phyloP scores from a whole-genome alignment of 2,113 vertebrate genomes.

The Suncus etruscus region DNA sequence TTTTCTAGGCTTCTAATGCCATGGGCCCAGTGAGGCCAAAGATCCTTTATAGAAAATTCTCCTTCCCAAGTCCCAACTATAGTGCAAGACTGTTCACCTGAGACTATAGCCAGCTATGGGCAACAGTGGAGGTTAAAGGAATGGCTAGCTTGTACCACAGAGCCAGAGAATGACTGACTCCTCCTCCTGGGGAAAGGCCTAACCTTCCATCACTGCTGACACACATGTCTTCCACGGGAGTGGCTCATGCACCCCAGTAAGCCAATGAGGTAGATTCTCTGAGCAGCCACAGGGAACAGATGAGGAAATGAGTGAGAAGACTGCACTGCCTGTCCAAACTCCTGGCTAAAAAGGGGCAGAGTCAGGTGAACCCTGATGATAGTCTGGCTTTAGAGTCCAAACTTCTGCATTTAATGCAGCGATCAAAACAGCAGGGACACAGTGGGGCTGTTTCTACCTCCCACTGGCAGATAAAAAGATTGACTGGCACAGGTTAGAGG shows the following conservation, averaged over 20 bases:
- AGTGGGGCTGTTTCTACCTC: not conserved
- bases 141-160: not conserved
- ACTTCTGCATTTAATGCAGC: slow-evolving; percentile 16
- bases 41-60: not conserved
- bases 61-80: not conserved
- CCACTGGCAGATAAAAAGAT: not conserved
- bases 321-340: not conserved
- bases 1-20: not conserved
- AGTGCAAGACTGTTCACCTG: slow-evolving; percentile 5
- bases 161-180: not conserved
- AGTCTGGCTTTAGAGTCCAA: not conserved
- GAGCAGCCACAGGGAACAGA: not conserved
- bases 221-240: too few species aligned
- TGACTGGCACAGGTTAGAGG: not conserved
- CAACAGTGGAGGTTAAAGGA: not conserved
- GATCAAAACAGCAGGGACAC: not conserved
- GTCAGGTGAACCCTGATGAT: slow-evolving; percentile 7
- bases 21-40: not conserved
- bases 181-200: slow-evolving; percentile 5
- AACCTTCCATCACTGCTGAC: not conserved
- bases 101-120: not conserved
- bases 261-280: not conserved
- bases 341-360: not conserved
- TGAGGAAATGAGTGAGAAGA: not conserved
- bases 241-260: too few species aligned